These are phyloP conservation scores for Ladona fulva DNA, from an alignment of 1,140 invertebrate species.

Conservation along the genomic window DNA sequence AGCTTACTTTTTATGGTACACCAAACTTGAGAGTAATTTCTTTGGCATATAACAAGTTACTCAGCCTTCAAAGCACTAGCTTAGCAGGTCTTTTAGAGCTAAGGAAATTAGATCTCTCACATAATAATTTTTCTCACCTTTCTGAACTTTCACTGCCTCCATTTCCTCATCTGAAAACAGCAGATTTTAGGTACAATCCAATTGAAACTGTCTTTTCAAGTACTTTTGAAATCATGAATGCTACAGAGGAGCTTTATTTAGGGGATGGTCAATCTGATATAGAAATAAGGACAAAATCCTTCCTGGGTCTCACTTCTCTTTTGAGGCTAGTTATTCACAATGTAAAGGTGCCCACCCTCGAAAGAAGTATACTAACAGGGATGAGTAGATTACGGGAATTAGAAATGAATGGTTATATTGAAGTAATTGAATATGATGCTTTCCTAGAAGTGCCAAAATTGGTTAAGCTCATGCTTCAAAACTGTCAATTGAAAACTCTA, in stretches of 20 bases:
- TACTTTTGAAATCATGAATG: conserved; percentile 62
- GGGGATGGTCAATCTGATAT: conserved; percentile 35
- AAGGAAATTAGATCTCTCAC: conserved; percentile 51
- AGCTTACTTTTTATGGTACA: conserved; percentile 58
- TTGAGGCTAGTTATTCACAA: conserved; percentile 45
- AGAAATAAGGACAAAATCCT: conserved; percentile 41
- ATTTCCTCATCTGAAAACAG: conserved; percentile 48
- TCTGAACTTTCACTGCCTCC: conserved; percentile 60
- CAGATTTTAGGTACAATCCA: conserved; percentile 57
- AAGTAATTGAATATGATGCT: conserved; percentile 53
- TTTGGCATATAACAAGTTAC: conserved; percentile 49
- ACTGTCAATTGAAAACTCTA: conserved; percentile 50
- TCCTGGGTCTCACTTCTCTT: conserved; percentile 47
- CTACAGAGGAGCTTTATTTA: conserved; percentile 48
- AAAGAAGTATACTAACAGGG: conserved; percentile 50
- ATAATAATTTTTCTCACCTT: conserved; percentile 55
- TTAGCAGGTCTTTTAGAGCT: conserved; percentile 54
- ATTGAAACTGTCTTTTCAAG: conserved; percentile 54
- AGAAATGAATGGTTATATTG: conserved; percentile 46
- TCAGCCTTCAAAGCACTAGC: conserved; percentile 52
- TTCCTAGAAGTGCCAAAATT: conserved; percentile 50
- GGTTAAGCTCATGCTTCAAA: conserved; percentile 46
- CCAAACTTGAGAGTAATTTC: conserved; percentile 51
- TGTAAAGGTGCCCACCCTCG: conserved; percentile 44
- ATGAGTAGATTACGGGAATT: conserved; percentile 44